phyloP scores from a whole-genome alignment of 2,888 invertebrate genomes.

The Laspeyria flexula region DNA sequence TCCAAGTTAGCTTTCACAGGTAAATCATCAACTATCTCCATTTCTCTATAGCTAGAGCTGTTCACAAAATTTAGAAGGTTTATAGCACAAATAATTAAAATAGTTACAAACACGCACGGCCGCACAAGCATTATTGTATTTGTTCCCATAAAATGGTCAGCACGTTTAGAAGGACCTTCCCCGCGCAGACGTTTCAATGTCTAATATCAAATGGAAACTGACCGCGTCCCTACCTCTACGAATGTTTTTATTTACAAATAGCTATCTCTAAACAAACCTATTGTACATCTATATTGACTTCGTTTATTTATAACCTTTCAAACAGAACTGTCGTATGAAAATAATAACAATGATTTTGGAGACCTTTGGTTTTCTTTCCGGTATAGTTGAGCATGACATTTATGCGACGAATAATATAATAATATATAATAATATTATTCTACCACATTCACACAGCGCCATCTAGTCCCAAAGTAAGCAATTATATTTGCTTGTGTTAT shows the following conservation, averaged over 20 bases:
- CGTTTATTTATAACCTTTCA: background rate
- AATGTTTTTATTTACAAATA: constrained; percentile 34
- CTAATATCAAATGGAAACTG: constrained; percentile 49
- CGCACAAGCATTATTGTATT: constrained; percentile 14
- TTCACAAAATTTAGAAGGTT: constrained; percentile 2
- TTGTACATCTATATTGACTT: background rate
- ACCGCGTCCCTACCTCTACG: constrained; percentile 22
- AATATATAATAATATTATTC: too few relatives aligned
- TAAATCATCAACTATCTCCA: constrained; percentile 31
- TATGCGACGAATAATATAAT: too few relatives aligned
- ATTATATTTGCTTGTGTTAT: too few relatives aligned
- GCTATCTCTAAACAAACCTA: constrained; percentile 1
- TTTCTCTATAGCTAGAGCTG: constrained; percentile 8
- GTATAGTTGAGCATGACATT: too few relatives aligned
- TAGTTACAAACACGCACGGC: constrained; percentile 2
- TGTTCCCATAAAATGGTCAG: constrained; percentile 5
- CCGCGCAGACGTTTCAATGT: constrained; percentile 30
- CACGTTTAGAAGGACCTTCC: background rate
- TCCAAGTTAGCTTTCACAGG: constrained; percentile 50
- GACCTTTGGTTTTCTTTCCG: too few relatives aligned
- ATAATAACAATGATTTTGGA: too few relatives aligned
- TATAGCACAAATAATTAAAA: constrained; percentile 4
- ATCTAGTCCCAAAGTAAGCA: too few relatives aligned
- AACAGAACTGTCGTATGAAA: background rate
- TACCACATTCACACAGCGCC: too few relatives aligned